Base-by-base conservation (phyloP, 2,113 vertebrate genomes). In the Delphinapterus leucas region DNA sequence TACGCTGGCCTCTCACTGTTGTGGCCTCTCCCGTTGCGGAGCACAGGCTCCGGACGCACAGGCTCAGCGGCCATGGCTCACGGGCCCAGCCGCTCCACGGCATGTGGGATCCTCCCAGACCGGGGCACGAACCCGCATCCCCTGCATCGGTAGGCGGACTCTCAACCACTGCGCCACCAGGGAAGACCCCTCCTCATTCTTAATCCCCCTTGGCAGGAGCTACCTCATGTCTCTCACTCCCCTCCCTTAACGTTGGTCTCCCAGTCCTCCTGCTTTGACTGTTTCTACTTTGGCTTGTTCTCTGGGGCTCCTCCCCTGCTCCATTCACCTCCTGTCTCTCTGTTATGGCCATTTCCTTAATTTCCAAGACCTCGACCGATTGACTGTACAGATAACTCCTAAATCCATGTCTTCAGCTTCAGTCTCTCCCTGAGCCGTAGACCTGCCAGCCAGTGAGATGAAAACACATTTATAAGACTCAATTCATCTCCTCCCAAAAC, bases 151-250 rank as follows among this genome's bases (percentile, higher is more conserved):
- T 9, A 47, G 9, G 44, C 9, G 9, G 44, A 10, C 44, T 47
- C 44, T 8, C 44, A 47, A 47, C 44, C 44, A 47, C 44, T 47
- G 44, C 10, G 44, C 44, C 44, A 47, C 9, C 44, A 47, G 44
- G 44, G 44, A 47, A 47, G 44, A 9, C 44, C 44, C 73, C 55
- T 73, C 36, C 5, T 82, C 23, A 7, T 94, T 47, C 60, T 91
- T 79, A 76, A 76, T 82, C 12, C n/a, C 44, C 23, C 25, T 47
- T 31, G 71, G 70, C 88, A 94, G 91, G 47, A 85, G 77, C 53
- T 74, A 0, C 53, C 6, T 58, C 26, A 6, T 9, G 5, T 41
- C 28, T 94, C 80, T 36, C 26, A 6, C 53, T 53, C 26, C 13
- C 3, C 9, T 2, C 15, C 73, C 77, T 82, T 11, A 5, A 14